Conservation (phyloP, 1,140 invertebrate genomes). For the Drosophila ercepeae region DNA sequence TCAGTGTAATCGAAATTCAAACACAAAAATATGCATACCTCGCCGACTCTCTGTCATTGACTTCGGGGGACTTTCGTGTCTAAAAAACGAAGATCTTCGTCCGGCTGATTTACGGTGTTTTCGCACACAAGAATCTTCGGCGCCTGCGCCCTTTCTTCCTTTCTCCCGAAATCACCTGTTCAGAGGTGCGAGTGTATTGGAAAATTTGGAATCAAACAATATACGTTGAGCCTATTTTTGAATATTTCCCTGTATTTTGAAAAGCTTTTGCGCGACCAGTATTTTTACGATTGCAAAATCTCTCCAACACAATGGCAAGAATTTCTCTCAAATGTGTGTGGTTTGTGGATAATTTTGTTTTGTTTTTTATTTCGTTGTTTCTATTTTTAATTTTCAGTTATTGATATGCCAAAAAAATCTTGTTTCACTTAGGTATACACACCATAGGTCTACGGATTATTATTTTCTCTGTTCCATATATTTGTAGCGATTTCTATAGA, state of each 20-base stretch:
- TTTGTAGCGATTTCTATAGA: constrained; percentile 34
- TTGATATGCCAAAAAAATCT: constrained; percentile 79
- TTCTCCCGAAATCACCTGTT: constrained; percentile 23
- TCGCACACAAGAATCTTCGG: constrained; percentile 10
- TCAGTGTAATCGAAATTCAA: constrained; percentile 17
- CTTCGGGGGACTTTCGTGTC: constrained; percentile 9
- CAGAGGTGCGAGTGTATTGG: constrained; percentile 16
- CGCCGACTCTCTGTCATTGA: background rate
- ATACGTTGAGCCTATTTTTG: constrained; percentile 46
- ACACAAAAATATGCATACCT: constrained; percentile 1
- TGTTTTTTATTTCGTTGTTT: constrained; percentile 45
- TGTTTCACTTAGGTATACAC: constrained; percentile 42
- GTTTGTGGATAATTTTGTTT: constrained; percentile 35
- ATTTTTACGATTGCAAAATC: constrained; percentile 53
- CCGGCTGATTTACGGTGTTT: constrained; percentile 15
- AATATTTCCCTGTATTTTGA: constrained; percentile 68
- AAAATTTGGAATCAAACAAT: constrained; percentile 27
- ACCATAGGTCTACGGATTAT: constrained; percentile 46
- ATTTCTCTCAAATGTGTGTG: constrained; percentile 29
- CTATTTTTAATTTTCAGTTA: constrained; percentile 80
- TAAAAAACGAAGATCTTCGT: constrained; percentile 6
- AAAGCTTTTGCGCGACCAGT: constrained; percentile 56
- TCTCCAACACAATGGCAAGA: constrained; percentile 23
- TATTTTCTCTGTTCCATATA: constrained; percentile 26
- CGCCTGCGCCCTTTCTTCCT: constrained; percentile 32